phyloP scores from a whole-genome alignment of 2,113 vertebrate genomes.

The Cnemophilus loriae region DNA sequence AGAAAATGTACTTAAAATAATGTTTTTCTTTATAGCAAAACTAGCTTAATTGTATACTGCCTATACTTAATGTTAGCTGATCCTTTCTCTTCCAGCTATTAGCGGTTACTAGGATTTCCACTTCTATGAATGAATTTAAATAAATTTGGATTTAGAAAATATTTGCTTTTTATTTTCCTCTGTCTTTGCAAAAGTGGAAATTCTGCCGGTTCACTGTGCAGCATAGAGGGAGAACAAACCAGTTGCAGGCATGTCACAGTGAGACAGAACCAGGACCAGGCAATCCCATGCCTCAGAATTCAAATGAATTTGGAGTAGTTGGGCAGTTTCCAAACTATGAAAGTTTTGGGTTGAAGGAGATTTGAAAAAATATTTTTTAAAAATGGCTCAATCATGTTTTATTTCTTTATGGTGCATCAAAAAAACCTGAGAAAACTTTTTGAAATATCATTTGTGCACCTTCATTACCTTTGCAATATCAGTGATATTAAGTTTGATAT shows the following conservation, averaged over 20 bases:
- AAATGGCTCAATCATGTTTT: not conserved
- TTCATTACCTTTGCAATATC: not conserved
- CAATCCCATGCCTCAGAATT: not conserved
- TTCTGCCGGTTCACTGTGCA: not conserved
- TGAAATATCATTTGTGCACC: not conserved
- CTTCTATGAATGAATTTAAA: not conserved
- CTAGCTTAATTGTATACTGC: not conserved
- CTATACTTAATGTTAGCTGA: not conserved
- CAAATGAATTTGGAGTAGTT: not conserved
- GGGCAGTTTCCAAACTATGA: not conserved
- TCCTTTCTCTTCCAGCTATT: not conserved
- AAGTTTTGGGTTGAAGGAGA: not conserved
- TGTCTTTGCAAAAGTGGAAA: not conserved
- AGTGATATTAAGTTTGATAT: not conserved
- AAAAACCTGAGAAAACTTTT: not conserved
- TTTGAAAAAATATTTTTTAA: not conserved
- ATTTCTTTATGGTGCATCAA: not conserved
- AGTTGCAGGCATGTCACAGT: not conserved
- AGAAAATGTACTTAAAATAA: not conserved
- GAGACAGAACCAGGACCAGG: not conserved
- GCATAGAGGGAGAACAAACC: not conserved
- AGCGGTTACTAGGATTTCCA: not conserved
- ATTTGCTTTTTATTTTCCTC: not conserved
- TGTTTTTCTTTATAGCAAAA: not conserved
- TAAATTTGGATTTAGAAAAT: not conserved